Conservation (phyloP, 30 jellyfish, hydroid and myxozoan species). For the Turritopsis dohrnii region DNA sequence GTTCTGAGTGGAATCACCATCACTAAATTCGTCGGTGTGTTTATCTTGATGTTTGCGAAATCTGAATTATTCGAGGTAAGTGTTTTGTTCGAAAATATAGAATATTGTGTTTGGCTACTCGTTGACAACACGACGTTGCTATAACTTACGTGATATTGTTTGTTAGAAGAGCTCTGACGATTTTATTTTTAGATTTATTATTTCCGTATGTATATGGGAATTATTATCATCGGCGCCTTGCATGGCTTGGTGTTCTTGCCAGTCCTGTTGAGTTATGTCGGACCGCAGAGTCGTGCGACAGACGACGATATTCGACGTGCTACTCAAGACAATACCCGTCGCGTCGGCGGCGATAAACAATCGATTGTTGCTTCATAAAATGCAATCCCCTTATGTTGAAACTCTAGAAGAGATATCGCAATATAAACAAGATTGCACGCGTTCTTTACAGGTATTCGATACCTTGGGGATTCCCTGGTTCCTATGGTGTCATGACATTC, state of each 20-base stretch:
- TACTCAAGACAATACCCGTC: neutral
- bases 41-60: constrained; percentile 75
- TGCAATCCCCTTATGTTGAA: neutral
- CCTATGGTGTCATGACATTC: neutral
- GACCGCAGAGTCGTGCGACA: constrained; percentile 72
- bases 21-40: constrained; percentile 81
- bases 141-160: too few relatives aligned
- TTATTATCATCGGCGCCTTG: constrained; percentile 65
- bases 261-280: constrained; percentile 78
- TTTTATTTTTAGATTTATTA: constrained; percentile 58
- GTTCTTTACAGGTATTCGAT: too few relatives aligned
- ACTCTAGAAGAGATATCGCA: neutral
- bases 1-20: constrained; percentile 90
- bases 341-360: neutral
- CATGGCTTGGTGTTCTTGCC: constrained; percentile 94
- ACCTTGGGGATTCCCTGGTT: neutral
- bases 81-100: neutral
- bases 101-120: too few relatives aligned
- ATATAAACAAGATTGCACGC: neutral
- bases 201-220: constrained; percentile 93
- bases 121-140: too few relatives aligned
- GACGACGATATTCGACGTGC: constrained; percentile 39
- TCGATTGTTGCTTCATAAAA: neutral
- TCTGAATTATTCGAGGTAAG: constrained; percentile 92
- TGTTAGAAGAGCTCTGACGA: neutral